Evolutionary conservation across 2,797 vertebrate species (phyloP).

Genomic region (Ceryle rudis): DNA sequence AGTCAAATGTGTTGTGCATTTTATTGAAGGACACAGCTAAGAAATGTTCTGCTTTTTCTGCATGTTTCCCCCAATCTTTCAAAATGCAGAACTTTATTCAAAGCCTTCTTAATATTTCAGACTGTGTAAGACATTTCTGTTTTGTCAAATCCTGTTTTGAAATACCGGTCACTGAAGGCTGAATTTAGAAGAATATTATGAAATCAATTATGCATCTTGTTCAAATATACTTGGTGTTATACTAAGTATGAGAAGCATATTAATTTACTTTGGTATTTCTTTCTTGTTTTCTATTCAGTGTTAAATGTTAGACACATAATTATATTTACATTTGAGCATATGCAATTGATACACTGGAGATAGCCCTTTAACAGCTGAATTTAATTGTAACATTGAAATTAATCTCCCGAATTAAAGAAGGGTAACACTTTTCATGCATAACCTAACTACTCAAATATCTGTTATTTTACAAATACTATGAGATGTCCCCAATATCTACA

Average conservation of each 20-base stretch:
- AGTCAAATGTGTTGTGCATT: not conserved
- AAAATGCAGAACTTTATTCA: conserved; percentile 19
- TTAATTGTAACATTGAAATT: not conserved
- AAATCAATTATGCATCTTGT: not conserved
- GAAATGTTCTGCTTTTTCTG: not conserved
- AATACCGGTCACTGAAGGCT: conserved; percentile 5
- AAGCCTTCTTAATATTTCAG: not conserved
- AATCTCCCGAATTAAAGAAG: not conserved
- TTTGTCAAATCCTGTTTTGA: not conserved
- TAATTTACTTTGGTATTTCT: not conserved
- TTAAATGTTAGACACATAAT: not conserved
- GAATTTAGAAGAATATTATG: not conserved
- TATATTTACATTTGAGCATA: not conserved
- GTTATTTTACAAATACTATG: not conserved
- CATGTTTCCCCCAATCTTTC: not conserved
- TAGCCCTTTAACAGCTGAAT: not conserved
- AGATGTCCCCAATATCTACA: not conserved
- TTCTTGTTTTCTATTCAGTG: not conserved
- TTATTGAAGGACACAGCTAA: conserved; percentile 11
- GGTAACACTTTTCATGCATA: not conserved
- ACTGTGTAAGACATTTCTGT: not conserved
- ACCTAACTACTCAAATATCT: not conserved
- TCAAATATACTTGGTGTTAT: not conserved
- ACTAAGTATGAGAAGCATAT: not conserved
- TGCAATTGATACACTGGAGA: not conserved